phyloP scores from a whole-genome alignment of 2,888 invertebrate genomes.

The Ceraclea dissimilis region DNA sequence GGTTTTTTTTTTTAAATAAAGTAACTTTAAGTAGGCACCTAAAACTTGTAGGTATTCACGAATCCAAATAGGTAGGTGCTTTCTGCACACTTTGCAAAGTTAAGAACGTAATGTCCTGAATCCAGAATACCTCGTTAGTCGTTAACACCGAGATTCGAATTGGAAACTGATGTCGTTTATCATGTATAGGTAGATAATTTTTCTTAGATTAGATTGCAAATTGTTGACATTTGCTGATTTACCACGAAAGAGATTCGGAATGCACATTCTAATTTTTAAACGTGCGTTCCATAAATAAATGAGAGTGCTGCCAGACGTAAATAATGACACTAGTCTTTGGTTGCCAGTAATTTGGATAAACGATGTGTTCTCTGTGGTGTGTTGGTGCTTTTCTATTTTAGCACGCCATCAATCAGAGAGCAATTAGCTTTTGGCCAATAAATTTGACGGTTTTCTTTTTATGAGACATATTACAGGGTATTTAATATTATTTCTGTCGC shows the following conservation, averaged over 20 bases:
- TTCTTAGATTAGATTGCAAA: too few species aligned
- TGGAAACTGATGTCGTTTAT: too few species aligned
- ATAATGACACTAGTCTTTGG: slow-evolving; percentile 6
- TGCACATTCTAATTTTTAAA: slow-evolving; percentile 9
- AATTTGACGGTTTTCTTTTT: slow-evolving; percentile 5
- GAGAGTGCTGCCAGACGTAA: slow-evolving; percentile 6
- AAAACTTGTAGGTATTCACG: too few species aligned
- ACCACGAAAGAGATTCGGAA: background rate
- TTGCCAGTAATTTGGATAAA: slow-evolving; percentile 17
- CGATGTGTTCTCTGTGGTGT: slow-evolving; percentile 2
- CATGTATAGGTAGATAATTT: too few species aligned
- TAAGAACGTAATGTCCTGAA: too few species aligned
- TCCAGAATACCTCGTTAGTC: too few species aligned
- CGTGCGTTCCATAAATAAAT: slow-evolving; percentile 6
- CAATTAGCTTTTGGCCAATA: slow-evolving; percentile 18
- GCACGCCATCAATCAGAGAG: slow-evolving; percentile 21
- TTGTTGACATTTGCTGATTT: background rate
- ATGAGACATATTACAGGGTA: background rate
- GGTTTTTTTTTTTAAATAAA: too few species aligned
- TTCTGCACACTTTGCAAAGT: too few species aligned
- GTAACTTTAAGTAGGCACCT: too few species aligned
- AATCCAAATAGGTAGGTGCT: too few species aligned
- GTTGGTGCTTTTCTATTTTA: slow-evolving; percentile 9
- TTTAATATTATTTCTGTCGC: slow-evolving; percentile 3
- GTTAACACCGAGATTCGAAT: too few species aligned